Conservation (phyloP, 2,888 invertebrate genomes). For the Drosophila neoperkinsi region DNA sequence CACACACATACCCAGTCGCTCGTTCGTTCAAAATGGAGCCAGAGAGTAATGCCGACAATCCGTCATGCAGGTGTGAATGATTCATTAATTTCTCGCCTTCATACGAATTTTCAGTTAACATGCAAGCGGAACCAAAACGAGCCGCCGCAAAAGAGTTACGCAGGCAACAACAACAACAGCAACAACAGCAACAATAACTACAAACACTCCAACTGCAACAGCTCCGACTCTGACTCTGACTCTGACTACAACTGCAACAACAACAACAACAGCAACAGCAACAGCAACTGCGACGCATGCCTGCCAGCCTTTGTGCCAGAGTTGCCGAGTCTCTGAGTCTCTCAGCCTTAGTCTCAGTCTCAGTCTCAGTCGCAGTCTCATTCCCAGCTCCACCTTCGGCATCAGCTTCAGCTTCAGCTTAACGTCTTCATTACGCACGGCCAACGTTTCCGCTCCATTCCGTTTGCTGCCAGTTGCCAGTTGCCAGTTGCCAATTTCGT, state of each 20-base stretch:
- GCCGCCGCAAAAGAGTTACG: conserved; percentile 77
- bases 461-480: conserved; percentile 33
- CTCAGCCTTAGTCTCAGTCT: neutral
- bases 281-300: conserved; percentile 60
- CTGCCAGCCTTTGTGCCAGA: conserved; percentile 50
- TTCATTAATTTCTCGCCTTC: conserved; percentile 85
- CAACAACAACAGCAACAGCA: conserved; percentile 1
- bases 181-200: conserved; percentile 1
- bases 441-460: conserved; percentile 52
- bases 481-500: conserved; percentile 72
- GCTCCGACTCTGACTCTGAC: conserved; percentile 2
- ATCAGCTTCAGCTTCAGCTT: conserved; percentile 60
- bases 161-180: conserved; percentile 30
- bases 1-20: neutral
- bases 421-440: conserved; percentile 80
- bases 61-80: conserved; percentile 85
- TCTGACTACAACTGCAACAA: neutral
- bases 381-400: conserved; percentile 19
- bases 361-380: neutral
- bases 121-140: conserved; percentile 79
- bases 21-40: conserved; percentile 31
- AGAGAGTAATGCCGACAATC: conserved; percentile 82
- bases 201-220: conserved; percentile 2
- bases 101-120: conserved; percentile 81
- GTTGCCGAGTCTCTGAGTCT: conserved; percentile 10